phyloP scores from a whole-genome alignment of 2,888 invertebrate species.

The Polylopha cassiicola region DNA sequence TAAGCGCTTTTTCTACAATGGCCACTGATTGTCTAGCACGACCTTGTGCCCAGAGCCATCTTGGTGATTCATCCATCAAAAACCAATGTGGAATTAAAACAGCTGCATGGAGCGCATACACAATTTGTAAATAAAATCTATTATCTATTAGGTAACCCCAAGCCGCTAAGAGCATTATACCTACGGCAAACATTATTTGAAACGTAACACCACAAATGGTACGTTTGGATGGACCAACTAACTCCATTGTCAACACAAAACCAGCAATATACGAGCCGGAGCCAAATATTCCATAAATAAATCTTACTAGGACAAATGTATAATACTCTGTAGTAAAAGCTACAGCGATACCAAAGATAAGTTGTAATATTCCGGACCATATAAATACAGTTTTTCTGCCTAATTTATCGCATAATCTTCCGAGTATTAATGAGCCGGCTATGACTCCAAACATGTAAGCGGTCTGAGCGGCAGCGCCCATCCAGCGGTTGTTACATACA shows the following conservation, averaged over 20 bases:
- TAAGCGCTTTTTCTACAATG: conserved; percentile 84
- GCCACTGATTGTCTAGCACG: conserved; percentile 83
- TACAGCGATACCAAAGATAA: conserved; percentile 83
- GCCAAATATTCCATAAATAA: conserved; percentile 87
- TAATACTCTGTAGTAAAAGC: conserved; percentile 86
- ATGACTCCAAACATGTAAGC: conserved; percentile 91
- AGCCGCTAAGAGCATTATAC: conserved; percentile 87
- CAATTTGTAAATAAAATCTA: conserved; percentile 83
- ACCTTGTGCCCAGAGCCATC: conserved; percentile 93
- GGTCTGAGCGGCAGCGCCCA: conserved; percentile 88
- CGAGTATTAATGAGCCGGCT: conserved; percentile 85
- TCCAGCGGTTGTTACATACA: conserved; percentile 88
- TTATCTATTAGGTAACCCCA: conserved; percentile 89
- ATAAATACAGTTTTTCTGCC: conserved; percentile 89
- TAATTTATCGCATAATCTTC: conserved; percentile 87
- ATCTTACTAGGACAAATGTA: conserved; percentile 81
- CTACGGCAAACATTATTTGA: conserved; percentile 87
- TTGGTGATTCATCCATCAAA: conserved; percentile 91
- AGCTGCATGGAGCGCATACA: conserved; percentile 85
- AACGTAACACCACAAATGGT: conserved; percentile 89
- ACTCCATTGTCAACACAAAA: conserved; percentile 86
- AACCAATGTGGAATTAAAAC: conserved; percentile 88
- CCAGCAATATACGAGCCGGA: conserved; percentile 85
- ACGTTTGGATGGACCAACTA: conserved; percentile 87
- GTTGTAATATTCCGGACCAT: conserved; percentile 84